Evolutionary conservation across 2,797 vertebrate genomes (phyloP), one percentile per base, ranked within the genome.

Genomic region (Capromys pilorides): DNA sequence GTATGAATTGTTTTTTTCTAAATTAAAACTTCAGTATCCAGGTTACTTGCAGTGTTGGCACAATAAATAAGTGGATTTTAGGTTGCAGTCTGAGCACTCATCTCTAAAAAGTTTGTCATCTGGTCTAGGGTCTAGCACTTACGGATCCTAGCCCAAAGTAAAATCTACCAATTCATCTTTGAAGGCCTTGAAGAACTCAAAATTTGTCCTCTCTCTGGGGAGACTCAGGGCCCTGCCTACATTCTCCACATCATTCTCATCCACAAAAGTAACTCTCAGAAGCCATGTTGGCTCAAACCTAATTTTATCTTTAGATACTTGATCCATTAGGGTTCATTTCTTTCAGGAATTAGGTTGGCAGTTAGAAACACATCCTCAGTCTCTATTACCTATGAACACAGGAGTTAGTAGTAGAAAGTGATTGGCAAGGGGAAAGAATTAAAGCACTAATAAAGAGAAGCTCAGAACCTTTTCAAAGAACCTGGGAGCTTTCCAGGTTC

Each of bases 261-360:
- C 62, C 78, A 73, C 88, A 49, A 75, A 93, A 22, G 22, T 21
- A 73, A 28, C 19, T 41, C 61, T 88, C 31, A 61, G 54, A 95
- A 91, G 69, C 54, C 66, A 57, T 3, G 31, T 8, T 89, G 77
- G 26, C 45, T 90, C 36, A 22, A 54, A 78, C 78, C 49, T 78
- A 82, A 54, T 59, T 78, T 66, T 71, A 66, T 49, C 33, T 57
- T 33, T 41, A 57, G 64, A 88, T 22, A 91, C 41, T 28, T 78
- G 77, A 92, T 81, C 59, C 80, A 81, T 66, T 80, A 86, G 61
- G 61, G 82, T 78, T 94, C 79, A 91, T 93, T 81, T 93, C 59
- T 88, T 94, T 81, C 45, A 73, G 73, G 77, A 95, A 94, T 89
- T 41, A 54, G 8, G 45, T 26, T 95, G 86, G 73, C 59, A 80